Conservation (phyloP, 2,888 invertebrate genomes). For the Drosophila falleni region DNA sequence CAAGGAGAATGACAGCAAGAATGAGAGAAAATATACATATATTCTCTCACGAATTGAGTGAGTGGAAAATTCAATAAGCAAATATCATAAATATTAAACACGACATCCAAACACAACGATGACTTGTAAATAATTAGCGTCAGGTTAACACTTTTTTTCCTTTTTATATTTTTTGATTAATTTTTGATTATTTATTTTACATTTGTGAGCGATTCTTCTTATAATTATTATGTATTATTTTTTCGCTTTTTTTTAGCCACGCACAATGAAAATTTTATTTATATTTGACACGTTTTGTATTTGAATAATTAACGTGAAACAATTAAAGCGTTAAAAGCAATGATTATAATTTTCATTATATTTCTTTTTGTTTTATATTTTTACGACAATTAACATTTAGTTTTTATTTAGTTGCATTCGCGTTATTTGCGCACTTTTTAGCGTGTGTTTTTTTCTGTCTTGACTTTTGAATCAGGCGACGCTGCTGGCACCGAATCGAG, state of each 20-base stretch:
- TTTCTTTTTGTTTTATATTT: constrained; percentile 19
- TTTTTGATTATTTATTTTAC: constrained; percentile 2
- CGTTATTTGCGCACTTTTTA: constrained; percentile 58
- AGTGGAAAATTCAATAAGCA: constrained; percentile 74
- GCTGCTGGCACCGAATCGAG: constrained; percentile 63
- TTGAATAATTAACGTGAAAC: constrained; percentile 66
- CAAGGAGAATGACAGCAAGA: constrained; percentile 16
- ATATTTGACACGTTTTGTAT: constrained; percentile 22
- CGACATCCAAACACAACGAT: constrained; percentile 48
- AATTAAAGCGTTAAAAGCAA: constrained; percentile 48
- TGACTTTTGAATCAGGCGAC: constrained; percentile 17
- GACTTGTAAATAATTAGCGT: constrained; percentile 67
- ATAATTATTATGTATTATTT: constrained; percentile 38
- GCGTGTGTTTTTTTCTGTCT: constrained; percentile 25
- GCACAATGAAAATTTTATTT: constrained; percentile 56
- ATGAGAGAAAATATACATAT: constrained; percentile 10
- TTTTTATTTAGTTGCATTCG: constrained; percentile 23
- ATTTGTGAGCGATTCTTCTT: constrained; percentile 22
- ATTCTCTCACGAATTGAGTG: constrained; percentile 35
- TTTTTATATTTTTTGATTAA: not conserved
- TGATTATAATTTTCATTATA: constrained; percentile 1
- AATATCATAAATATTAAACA: constrained; percentile 76
- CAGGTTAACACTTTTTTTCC: constrained; percentile 68
- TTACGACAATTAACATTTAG: constrained; percentile 62
- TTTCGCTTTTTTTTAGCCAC: constrained; percentile 66